These are phyloP conservation scores for Eilema caniola DNA, from an alignment of 2,888 invertebrate genomes.

Conservation along the genomic window DNA sequence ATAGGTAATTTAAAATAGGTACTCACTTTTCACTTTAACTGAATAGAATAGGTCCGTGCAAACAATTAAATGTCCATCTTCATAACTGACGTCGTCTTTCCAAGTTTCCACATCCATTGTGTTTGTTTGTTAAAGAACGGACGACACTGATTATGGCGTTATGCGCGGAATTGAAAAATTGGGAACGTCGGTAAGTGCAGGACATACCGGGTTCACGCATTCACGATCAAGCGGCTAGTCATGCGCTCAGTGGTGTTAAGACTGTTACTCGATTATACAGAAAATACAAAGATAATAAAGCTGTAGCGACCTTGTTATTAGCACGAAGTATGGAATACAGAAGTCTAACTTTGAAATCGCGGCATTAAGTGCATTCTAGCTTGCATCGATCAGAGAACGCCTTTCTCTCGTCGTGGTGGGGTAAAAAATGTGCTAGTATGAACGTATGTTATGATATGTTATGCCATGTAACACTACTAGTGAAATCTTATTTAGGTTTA, in stretches of 20 bases:
- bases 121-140: constrained; percentile 39
- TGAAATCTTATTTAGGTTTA: background rate
- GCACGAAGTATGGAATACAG: background rate
- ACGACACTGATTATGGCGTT: constrained; percentile 53
- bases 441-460: too few species aligned
- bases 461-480: background rate
- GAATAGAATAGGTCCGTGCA: constrained; percentile 55
- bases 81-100: constrained; percentile 70
- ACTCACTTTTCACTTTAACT: constrained; percentile 41
- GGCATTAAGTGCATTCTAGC: background rate
- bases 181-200: constrained; percentile 37
- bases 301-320: background rate
- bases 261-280: constrained; percentile 7
- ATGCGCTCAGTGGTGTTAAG: constrained; percentile 13
- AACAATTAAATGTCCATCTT: constrained; percentile 71
- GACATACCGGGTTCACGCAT: constrained; percentile 24
- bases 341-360: background rate
- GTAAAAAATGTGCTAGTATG: background rate
- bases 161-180: constrained; percentile 69
- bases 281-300: background rate
- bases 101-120: constrained; percentile 74
- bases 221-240: constrained; percentile 26
- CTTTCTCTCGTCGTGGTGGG: background rate
- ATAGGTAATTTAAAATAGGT: background rate
- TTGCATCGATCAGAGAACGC: background rate